Base-by-base conservation (phyloP, 2,113 vertebrate species). In the Trematocara nigrifrons region DNA sequence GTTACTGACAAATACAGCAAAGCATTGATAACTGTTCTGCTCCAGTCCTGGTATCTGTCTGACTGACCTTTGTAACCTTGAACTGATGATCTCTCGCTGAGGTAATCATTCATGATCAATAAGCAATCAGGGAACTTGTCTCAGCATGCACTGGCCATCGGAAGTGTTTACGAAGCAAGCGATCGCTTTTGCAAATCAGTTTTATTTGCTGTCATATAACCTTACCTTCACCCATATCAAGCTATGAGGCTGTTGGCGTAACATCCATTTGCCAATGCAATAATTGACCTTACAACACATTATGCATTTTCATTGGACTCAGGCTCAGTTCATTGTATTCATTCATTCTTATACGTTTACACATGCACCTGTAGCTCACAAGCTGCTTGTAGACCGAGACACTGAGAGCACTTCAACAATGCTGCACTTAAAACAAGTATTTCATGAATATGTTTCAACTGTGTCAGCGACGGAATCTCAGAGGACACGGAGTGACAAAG, bases 111-210 rank as follows among this genome's bases (percentile, higher is more conserved):
- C 82, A 84, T 95, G 91, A 96, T 96, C 96, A 96, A 96, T 96
- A 95, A 96, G 92, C 92, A 95, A 95, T 96, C 94, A 95, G 90
- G 81, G 87, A 86, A 93, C 91, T 93, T 89, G 91, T 94, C 91
- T 92, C 79, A 79, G 84, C 80, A 80, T 76, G 85, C 89, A 78
- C 79, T 71, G 81, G 56, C 89, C 90, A 93, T 90, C 56, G 88
- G 90, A 94, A 94, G 88, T 93, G 94, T 95, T 95, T 96, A 95
- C 85, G 76, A 93, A 95, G 95, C 93, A 89, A 88, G 89, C 91
- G 91, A 94, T 95, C 94, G 92, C 92, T 92, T 95, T 94, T 93
- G 91, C 92, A 96, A 95, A 95, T 94, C 86, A 54, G 74, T 93
- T 93, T 96, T 92, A 95, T 94, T 95, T 94, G 94, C 92, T 87